Conservation (phyloP, 2,888 invertebrate genomes). For the Theodoxus fluviatilis region DNA sequence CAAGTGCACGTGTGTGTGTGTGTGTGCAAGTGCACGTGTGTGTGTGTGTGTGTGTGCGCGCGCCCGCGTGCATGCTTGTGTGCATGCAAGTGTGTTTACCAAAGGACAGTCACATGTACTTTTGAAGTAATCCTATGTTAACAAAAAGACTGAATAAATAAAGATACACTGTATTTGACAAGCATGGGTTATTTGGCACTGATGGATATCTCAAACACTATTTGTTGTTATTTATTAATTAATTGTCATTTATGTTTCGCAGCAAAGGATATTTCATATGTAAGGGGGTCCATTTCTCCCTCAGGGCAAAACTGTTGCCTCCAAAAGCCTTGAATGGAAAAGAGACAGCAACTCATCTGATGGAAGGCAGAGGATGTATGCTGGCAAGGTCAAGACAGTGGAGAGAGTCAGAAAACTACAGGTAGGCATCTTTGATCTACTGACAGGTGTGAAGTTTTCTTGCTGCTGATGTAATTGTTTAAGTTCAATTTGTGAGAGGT, state of each 20-base stretch:
- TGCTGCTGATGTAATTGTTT: no score
- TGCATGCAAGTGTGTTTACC: neutral
- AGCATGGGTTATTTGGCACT: no score
- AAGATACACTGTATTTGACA: no score
- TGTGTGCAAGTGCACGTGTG: neutral
- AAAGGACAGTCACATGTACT: neutral
- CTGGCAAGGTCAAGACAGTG: constrained; percentile 48
- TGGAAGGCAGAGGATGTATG: constrained; percentile 31
- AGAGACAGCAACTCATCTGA: constrained; percentile 21
- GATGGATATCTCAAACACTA: no score
- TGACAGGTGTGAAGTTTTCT: no score
- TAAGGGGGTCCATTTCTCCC: no score
- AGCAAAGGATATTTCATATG: neutral
- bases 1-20: constrained; percentile 4
- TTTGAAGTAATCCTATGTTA: neutral
- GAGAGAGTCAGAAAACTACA: constrained; percentile 53
- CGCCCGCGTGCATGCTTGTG: neutral
- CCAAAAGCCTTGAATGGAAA: constrained; percentile 48
- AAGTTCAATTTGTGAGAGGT: no score
- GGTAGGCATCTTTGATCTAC: no score
- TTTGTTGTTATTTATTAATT: neutral
- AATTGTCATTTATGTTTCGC: constrained; percentile 3
- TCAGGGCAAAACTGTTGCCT: constrained; percentile 48
- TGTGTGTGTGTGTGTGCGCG: neutral
- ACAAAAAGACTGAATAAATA: no score